Evolutionary conservation across 2,797 vertebrate genomes (phyloP).

Genomic region (Manis javanica): DNA sequence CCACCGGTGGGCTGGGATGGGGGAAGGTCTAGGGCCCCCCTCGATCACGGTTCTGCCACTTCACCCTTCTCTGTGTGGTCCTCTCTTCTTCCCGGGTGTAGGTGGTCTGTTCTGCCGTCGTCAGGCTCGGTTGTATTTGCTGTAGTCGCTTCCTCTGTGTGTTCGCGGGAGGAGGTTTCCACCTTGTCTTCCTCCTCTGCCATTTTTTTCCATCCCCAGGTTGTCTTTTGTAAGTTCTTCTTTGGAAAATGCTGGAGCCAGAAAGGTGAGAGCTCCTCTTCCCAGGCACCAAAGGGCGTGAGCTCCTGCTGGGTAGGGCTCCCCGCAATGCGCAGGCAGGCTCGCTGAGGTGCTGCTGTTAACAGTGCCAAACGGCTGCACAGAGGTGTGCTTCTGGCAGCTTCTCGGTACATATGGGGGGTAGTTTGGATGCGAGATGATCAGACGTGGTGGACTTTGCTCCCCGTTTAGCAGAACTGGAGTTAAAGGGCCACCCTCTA

Average conservation of each 20-base stretch:
- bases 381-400: background rate
- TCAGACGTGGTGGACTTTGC: fast-evolving
- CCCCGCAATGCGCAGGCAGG: background rate
- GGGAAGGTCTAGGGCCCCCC: no score
- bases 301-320: background rate
- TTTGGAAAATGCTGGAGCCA: background rate
- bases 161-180: no score
- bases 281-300: background rate
- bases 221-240: no score
- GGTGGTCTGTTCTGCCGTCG: no score
- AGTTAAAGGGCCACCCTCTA: background rate
- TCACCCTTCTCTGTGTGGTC: no score
- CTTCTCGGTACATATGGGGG: background rate
- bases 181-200: no score
- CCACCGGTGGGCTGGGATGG: no score
- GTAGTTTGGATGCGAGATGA: background rate
- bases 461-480: background rate
- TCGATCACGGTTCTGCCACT: no score
- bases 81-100: no score
- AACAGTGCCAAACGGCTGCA: background rate
- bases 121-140: no score
- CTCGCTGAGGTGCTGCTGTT: background rate
- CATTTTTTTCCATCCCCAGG: no score
- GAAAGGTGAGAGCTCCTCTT: background rate
- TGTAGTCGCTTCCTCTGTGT: no score